These are phyloP conservation scores for Kryphioiulus occultus DNA, from an alignment of 2,888 invertebrate genomes.

Conservation along the genomic window DNA sequence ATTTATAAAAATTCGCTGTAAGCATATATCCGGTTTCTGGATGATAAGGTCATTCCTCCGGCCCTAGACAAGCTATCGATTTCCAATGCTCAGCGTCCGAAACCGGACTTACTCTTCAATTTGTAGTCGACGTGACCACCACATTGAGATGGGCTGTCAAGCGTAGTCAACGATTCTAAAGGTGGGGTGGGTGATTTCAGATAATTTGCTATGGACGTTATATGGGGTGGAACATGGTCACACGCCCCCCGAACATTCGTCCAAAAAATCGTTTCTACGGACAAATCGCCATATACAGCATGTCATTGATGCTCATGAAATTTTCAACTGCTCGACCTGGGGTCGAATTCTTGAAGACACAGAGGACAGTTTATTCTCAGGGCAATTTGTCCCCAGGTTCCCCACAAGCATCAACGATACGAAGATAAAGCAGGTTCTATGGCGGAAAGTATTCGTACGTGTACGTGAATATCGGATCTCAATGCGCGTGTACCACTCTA, in stretches of 20 bases:
- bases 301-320: neutral
- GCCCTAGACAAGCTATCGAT: neutral
- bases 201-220: neutral
- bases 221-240: neutral
- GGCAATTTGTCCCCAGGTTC: no score
- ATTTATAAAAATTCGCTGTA: slow-evolving; percentile 7
- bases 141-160: slow-evolving; percentile 3
- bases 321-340: neutral
- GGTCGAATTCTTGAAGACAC: no score
- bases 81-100: slow-evolving; percentile 17
- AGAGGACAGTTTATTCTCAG: no score
- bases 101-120: slow-evolving; percentile 8
- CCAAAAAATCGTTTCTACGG: neutral
- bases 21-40: slow-evolving; percentile 23
- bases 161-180: neutral
- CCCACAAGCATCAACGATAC: no score
- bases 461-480: no score
- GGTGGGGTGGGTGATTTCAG: neutral
- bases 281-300: neutral
- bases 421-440: no score
- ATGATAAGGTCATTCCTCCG: slow-evolving; percentile 23
- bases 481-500: no score
- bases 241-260: neutral
- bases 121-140: slow-evolving; percentile 2
- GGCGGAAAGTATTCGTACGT: no score